Conservation (phyloP, 2,888 invertebrate species). For the Odontocolon sp. region DNA sequence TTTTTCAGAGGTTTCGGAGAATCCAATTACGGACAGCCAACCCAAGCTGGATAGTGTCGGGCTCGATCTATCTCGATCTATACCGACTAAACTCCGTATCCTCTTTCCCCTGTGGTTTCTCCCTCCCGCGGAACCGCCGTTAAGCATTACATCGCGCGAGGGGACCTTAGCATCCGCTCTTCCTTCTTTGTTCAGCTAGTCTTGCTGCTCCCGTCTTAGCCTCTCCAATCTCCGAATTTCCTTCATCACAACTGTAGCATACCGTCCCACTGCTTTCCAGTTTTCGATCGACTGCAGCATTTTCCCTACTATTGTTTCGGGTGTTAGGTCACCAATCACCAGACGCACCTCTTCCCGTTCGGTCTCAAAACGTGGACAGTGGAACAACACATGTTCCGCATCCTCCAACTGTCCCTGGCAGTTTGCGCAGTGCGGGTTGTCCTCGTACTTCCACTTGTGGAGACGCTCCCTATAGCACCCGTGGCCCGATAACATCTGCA, state of each 20-base stretch:
- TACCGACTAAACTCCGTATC: no score
- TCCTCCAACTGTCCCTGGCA: neutral
- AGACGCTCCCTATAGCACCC: neutral
- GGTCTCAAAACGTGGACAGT: neutral
- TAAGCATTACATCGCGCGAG: no score
- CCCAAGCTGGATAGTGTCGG: no score
- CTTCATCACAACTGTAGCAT: neutral
- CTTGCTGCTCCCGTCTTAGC: no score
- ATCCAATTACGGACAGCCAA: no score
- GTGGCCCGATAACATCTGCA: neutral
- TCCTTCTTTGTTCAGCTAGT: no score
- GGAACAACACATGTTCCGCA: neutral
- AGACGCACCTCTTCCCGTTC: neutral
- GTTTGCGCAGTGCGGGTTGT: neutral
- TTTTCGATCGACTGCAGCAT: neutral
- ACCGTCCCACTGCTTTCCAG: neutral
- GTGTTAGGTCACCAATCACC: neutral
- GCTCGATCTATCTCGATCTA: no score
- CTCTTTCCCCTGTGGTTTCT: no score
- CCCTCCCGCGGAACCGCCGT: no score
- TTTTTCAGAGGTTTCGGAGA: no score
- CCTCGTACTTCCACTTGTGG: neutral
- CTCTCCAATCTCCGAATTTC: no score
- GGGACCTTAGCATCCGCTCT: no score
- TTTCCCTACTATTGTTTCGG: neutral